Base-by-base conservation (phyloP, 2,797 vertebrate species). In the Sternotherus odoratus region DNA sequence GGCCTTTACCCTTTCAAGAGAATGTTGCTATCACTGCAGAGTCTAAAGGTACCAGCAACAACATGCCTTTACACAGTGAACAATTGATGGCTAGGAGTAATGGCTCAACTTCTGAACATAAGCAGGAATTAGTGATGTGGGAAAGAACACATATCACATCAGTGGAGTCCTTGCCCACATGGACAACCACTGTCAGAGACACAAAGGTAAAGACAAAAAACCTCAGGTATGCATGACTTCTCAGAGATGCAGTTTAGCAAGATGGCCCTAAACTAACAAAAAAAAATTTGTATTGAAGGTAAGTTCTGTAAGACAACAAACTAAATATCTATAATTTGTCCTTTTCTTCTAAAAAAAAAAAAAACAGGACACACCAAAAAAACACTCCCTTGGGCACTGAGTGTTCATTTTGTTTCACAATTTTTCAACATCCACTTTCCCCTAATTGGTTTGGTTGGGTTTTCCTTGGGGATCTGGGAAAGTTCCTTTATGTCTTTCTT, bases 61-160 rank as follows among this genome's bases (percentile, higher is more conserved):
- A 91, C 94, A 90, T 87, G 75, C 85, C 87, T 85, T 94, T 94
- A 94, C 84, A 93, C 43, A 79, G 72, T 21, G 66, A 89, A 83
- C 89, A 51, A 90, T 3, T 0, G 82, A 82, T 91, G 90, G 90
- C 82, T 83, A 91, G 89, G 74, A 94, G 87, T 90, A 75, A 88
- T 66, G 6, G 63, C 46, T 80, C 49, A 79, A 79, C 93, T 96
- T 93, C 94, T 89, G 92, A 94, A 92, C 85, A 89, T 94, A 96
- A 95, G 94, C 90, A 96, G 77, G 86, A 97, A 95, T 93, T 93
- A 95, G 88, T 79, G 77, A 94, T 69, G 86, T 80, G 66, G 60
- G 75, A 69, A 56, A 92, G 56, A 90, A 84, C 75, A 93, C 93
- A 85, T 23, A 80, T 46, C 39, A 60, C 39, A 46, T 87, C 79